These are phyloP conservation scores for Anthonomus grandis DNA, from an alignment of 1,140 invertebrate genomes.

Conservation along the genomic window DNA sequence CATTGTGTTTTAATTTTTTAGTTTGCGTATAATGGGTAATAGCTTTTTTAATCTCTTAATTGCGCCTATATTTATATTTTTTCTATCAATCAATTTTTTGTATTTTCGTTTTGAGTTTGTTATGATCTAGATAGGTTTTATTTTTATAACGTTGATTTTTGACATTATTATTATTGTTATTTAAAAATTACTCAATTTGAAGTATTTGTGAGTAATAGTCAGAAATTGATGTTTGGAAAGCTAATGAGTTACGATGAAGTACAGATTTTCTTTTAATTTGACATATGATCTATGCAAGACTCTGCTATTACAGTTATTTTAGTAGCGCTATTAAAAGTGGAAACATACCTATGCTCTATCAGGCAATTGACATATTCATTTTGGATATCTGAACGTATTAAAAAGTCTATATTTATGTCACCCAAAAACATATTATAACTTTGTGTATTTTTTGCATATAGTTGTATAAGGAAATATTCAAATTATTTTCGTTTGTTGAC, in stretches of 20 bases:
- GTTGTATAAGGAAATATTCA: not conserved
- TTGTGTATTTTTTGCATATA: slow-evolving; percentile 4
- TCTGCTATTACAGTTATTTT: not conserved
- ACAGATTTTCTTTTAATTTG: not conserved
- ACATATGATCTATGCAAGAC: slow-evolving; percentile 4
- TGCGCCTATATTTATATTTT: not conserved
- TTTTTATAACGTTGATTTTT: too few relatives aligned
- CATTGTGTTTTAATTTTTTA: slow-evolving; percentile 3
- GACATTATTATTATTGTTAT: too few relatives aligned
- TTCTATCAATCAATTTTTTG: too few relatives aligned
- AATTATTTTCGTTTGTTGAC: not conserved
- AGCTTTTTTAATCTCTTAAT: not conserved
- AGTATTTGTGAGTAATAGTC: not conserved
- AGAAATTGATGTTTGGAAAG: not conserved
- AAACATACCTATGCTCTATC: too few relatives aligned
- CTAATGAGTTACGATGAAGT: not conserved
- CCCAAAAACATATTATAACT: not conserved
- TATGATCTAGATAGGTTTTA: too few relatives aligned
- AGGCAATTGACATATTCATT: not conserved
- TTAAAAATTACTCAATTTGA: too few relatives aligned
- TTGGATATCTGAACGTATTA: not conserved
- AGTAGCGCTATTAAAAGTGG: too few relatives aligned
- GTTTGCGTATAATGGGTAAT: not conserved
- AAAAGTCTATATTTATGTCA: too few relatives aligned
- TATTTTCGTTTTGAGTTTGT: too few relatives aligned